Conservation (phyloP, 2,797 vertebrate genomes). For the Halcyon chelicuti region DNA sequence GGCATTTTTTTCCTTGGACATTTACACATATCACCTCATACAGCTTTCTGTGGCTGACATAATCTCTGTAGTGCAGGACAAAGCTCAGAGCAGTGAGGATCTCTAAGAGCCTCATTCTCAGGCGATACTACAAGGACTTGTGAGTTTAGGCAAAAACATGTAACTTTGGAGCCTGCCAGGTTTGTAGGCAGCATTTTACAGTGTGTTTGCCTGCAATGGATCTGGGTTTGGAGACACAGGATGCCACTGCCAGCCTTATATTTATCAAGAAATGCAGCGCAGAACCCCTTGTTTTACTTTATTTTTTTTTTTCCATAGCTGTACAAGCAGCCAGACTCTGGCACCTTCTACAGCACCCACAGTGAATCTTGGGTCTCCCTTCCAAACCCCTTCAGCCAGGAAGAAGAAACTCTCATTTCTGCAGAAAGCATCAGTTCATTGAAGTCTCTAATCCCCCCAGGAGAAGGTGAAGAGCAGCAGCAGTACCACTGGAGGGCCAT, state of each 20-base stretch:
- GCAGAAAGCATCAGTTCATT: conserved; percentile 84
- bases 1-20: not conserved
- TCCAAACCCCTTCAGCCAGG: conserved; percentile 77
- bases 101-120: not conserved
- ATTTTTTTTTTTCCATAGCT: conserved; percentile 71
- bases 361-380: conserved; percentile 70
- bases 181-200: not conserved
- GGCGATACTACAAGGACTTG: not conserved
- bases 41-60: not conserved
- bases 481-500: not conserved
- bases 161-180: not conserved
- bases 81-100: not conserved
- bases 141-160: not conserved
- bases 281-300: conserved; percentile 61
- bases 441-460: conserved; percentile 78
- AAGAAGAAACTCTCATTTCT: conserved; percentile 76
- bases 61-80: not conserved
- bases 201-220: rapidly evolving
- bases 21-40: not conserved
- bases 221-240: not conserved
- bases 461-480: not conserved
- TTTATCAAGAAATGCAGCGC: not conserved
- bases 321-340: conserved; percentile 60
- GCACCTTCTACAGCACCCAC: conserved; percentile 66
- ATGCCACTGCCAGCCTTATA: not conserved